A percentile compares a stretch with the other conserved stretches of the same genome.
phyloP scores from a whole-genome alignment of 30 jellyfish, hydroid and myxozoan species.

The Calvadosia cruxmelitensis region DNA sequence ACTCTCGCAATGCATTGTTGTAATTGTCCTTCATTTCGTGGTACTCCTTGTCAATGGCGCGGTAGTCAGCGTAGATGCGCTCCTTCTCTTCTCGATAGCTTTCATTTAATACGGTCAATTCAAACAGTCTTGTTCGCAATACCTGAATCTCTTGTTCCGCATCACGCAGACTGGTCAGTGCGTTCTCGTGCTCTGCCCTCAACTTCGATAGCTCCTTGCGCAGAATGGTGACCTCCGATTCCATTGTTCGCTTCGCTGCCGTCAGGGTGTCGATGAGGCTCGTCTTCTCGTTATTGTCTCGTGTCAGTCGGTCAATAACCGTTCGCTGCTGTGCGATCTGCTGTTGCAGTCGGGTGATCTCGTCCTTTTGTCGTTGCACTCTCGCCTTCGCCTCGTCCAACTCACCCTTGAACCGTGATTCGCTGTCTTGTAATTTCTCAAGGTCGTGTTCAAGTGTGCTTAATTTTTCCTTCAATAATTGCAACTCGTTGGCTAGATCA shows the following conservation, averaged over 20 bases:
- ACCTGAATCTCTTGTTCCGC: constrained; percentile 57
- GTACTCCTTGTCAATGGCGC: constrained; percentile 46
- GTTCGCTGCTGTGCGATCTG: constrained; percentile 49
- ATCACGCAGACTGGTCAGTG: constrained; percentile 37
- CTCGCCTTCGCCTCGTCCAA: constrained; percentile 88
- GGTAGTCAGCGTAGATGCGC: constrained; percentile 34
- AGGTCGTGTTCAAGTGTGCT: constrained; percentile 45
- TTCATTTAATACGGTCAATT: constrained; percentile 32
- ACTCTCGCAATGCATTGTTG: constrained; percentile 49
- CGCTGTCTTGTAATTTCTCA: constrained; percentile 55
- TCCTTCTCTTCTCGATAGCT: constrained; percentile 84
- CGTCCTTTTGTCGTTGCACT: constrained; percentile 59
- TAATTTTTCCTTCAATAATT: constrained; percentile 42
- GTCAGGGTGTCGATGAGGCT: constrained; percentile 36
- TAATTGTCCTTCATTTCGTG: constrained; percentile 62
- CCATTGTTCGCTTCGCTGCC: constrained; percentile 39
- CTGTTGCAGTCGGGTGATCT: constrained; percentile 41
- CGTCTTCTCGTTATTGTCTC: constrained; percentile 55
- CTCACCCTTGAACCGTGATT: constrained; percentile 76
- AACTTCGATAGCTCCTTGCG: constrained; percentile 46
- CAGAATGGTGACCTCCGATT: constrained; percentile 43
- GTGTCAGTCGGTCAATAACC: constrained; percentile 44
- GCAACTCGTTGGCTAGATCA: constrained; percentile 43
- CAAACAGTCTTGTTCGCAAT: constrained; percentile 37
- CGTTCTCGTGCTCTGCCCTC: constrained; percentile 33